A percentile compares a stretch with the other conserved stretches of the same genome.
Conservation (phyloP, 2,797 vertebrate species). For the Anabas testudineus region DNA sequence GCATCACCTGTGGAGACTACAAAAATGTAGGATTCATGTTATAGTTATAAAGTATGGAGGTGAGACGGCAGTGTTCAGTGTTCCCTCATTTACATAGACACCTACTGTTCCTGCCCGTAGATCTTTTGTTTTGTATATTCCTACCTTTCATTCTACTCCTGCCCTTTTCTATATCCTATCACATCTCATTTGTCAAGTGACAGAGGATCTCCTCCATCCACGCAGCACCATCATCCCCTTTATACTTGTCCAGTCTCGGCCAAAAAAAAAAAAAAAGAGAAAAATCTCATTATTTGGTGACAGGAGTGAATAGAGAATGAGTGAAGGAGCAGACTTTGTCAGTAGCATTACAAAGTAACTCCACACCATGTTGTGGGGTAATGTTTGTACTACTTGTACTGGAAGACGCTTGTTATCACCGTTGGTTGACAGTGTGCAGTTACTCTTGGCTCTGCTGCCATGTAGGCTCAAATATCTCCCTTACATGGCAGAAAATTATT, state of each 20-base stretch:
- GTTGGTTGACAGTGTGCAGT: neutral
- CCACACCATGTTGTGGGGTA: neutral
- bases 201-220: neutral
- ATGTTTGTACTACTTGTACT: neutral
- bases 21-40: neutral
- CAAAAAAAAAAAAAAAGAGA: neutral
- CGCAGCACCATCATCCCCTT: neutral
- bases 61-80: slow-evolving; percentile 8
- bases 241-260: neutral
- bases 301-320: slow-evolving; percentile 22
- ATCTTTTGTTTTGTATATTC: slow-evolving; percentile 16
- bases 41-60: slow-evolving; percentile 17
- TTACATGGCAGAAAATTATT: neutral
- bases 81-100: slow-evolving; percentile 25
- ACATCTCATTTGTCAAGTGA: slow-evolving; percentile 9
- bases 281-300: slow-evolving; percentile 87
- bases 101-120: slow-evolving; percentile 22
- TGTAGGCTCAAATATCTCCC: neutral
- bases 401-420: neutral
- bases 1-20: slow-evolving; percentile 6
- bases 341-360: neutral
- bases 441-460: neutral
- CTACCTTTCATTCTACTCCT: slow-evolving; percentile 10
- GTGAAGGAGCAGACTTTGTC: slow-evolving; percentile 18
- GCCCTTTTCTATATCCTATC: slow-evolving; percentile 15